Evolutionary conservation across 2,888 invertebrate genomes (phyloP).

Genomic region (Apomyelois bistriatella): DNA sequence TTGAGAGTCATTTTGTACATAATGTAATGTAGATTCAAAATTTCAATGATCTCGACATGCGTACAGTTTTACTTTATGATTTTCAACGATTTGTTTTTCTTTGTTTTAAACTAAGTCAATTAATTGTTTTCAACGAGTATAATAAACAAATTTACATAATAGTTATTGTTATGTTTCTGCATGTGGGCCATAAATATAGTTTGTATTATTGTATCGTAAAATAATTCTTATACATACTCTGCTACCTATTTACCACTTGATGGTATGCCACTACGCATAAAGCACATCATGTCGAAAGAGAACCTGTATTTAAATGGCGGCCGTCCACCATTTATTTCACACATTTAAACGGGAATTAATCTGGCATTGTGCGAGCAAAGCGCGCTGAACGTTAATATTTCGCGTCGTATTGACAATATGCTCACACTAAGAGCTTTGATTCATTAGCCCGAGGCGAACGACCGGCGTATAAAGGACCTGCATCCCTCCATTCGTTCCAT

Average conservation of each 20-base stretch:
- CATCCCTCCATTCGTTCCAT: conserved; percentile 64
- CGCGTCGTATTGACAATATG: conserved; percentile 69
- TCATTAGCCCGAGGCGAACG: conserved; percentile 74
- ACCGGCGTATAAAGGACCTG: conserved; percentile 67
- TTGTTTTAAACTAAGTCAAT: too few relatives aligned
- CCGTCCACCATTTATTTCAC: conserved; percentile 57
- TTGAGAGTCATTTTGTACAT: too few relatives aligned
- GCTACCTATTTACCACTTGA: conserved; percentile 31
- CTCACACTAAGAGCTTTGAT: conserved; percentile 64
- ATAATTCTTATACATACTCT: not conserved
- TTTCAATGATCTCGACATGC: too few relatives aligned
- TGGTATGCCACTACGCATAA: conserved; percentile 20
- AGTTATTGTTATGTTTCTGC: not conserved
- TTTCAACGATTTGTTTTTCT: too few relatives aligned
- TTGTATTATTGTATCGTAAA: not conserved
- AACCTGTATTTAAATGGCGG: conserved; percentile 34
- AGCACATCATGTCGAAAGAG: conserved; percentile 16
- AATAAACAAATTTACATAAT: too few relatives aligned
- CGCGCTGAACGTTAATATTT: conserved; percentile 63
- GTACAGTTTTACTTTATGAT: too few relatives aligned
- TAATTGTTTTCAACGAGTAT: too few relatives aligned
- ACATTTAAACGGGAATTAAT: conserved; percentile 72
- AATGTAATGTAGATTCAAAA: too few relatives aligned
- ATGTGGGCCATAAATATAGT: too few relatives aligned
- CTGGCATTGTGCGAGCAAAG: conserved; percentile 55